phyloP scores from a whole-genome alignment of 2,888 invertebrate genomes.

The Stenichneumon culpator region DNA sequence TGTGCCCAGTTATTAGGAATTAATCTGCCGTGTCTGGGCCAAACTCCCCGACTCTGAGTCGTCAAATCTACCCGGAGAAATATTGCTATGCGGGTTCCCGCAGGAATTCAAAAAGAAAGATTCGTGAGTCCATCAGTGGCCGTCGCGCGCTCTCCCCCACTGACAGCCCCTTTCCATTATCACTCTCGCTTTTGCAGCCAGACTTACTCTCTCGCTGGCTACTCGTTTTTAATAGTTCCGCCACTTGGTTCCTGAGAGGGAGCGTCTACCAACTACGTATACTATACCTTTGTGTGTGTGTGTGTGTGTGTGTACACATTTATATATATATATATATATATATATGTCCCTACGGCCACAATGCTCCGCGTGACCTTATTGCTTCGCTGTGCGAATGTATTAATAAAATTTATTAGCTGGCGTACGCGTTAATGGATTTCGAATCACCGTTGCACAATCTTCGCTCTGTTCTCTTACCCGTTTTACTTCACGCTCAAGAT shows the following conservation, averaged over 20 bases:
- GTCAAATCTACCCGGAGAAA: conserved; percentile 43
- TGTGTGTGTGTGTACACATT: too few species aligned
- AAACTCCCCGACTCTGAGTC: not conserved
- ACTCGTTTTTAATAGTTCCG: conserved; percentile 74
- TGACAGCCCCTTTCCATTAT: conserved; percentile 76
- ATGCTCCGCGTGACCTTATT: conserved; percentile 79
- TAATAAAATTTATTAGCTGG: conserved; percentile 83
- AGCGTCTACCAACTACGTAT: conserved; percentile 48
- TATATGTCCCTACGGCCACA: conserved; percentile 67
- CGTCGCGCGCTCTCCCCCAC: conserved; percentile 71
- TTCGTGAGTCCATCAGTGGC: conserved; percentile 59
- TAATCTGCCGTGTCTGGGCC: conserved; percentile 7
- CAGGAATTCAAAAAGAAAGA: conserved; percentile 76
- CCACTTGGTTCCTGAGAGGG: conserved; percentile 64
- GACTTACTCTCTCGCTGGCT: conserved; percentile 66
- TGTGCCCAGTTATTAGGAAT: not conserved
- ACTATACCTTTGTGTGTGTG: too few species aligned
- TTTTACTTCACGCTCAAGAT: conserved; percentile 27
- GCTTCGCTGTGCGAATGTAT: conserved; percentile 80
- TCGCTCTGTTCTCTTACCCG: conserved; percentile 33
- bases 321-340: conserved; percentile 38
- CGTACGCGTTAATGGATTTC: conserved; percentile 82
- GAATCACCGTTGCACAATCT: conserved; percentile 59
- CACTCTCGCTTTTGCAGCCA: conserved; percentile 65
- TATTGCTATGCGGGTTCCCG: conserved; percentile 47